Evolutionary conservation across 1,140 invertebrate species (phyloP), one percentile per base, ranked within the genome.

Genomic region (Drosophila prosaltans): DNA sequence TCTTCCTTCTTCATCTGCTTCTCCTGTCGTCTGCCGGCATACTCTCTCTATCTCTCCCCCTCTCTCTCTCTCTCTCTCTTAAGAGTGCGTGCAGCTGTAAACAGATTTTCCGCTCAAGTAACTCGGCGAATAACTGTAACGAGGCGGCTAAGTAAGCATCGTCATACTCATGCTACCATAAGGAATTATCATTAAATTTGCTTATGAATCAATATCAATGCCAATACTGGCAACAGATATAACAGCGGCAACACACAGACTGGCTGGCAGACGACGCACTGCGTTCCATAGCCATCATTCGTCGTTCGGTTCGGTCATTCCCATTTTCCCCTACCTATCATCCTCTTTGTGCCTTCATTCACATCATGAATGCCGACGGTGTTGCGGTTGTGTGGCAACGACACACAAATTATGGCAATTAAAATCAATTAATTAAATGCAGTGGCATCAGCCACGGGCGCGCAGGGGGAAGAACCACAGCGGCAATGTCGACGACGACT

Each of bases 341-440:
- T 36, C 57, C 57, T 59, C 59, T 51, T 51, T 58, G 51, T 48
- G 39, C 71, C 59, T 63, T 69, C 74, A 68, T 69, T 43, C 43
- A 59, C 40, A 26, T 43, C 65, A 85, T 69, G 83, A 79, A 89
- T 89, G 84, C 80, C 84, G 66, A 63, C 85, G 74, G 80, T 79
- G 76, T 83, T 89, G 84, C 81, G 84, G 84, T 84, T 88, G 81
- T 90, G 80, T 89, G 84, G 77, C 81, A 90, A 80, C 84, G 78
- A 71, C 84, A 89, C 84, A 89, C 85, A 89, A 89, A 89, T 89
- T 89, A 89, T 89, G 84, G 84, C 84, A 89, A 89, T 89, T 89
- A 89, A 89, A 89, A 89, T 89, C 84, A 89, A 89, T 89, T 89
- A 89, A 89, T 89, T 89, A 90, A 89, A 90, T 89, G 84, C 84